Evolutionary conservation across 1,140 invertebrate genomes (phyloP).

Genomic region (Drosophila elegans): DNA sequence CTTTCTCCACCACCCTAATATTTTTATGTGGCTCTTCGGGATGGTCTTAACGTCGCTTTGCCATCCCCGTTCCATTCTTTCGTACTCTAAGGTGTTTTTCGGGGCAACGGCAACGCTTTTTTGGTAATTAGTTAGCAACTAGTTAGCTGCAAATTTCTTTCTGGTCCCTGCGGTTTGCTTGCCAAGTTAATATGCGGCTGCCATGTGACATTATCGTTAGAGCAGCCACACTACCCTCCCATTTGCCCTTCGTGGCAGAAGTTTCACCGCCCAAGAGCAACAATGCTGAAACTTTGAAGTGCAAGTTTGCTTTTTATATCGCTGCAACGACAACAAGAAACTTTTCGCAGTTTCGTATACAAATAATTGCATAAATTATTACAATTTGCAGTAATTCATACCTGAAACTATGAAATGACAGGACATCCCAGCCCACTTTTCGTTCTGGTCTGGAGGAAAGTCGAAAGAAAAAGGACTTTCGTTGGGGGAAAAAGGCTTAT

Average conservation of each 20-base stretch:
- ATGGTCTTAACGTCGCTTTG: slow-evolving; percentile 10
- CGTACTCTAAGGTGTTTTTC: slow-evolving; percentile 4
- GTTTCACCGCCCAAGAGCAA: slow-evolving; percentile 12
- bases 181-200: slow-evolving; percentile 68
- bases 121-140: slow-evolving; percentile 63
- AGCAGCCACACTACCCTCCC: slow-evolving; percentile 5
- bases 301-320: slow-evolving; percentile 41
- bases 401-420: slow-evolving; percentile 40
- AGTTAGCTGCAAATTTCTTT: slow-evolving; percentile 65
- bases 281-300: slow-evolving; percentile 39
- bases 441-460: neutral
- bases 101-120: slow-evolving; percentile 35
- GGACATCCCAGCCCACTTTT: neutral
- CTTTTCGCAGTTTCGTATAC: slow-evolving; percentile 36
- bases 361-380: slow-evolving; percentile 52
- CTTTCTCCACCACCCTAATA: neutral
- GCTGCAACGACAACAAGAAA: slow-evolving; percentile 35
- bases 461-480: neutral
- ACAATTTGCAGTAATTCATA: slow-evolving; percentile 49
- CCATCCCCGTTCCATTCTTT: too few relatives aligned
- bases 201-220: slow-evolving; percentile 67
- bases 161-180: slow-evolving; percentile 20
- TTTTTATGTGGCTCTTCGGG: neutral
- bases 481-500: neutral
- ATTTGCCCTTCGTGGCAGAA: neutral